phyloP scores from a whole-genome alignment of 2,113 vertebrate genomes.

The Nyctereutes procyonoides region DNA sequence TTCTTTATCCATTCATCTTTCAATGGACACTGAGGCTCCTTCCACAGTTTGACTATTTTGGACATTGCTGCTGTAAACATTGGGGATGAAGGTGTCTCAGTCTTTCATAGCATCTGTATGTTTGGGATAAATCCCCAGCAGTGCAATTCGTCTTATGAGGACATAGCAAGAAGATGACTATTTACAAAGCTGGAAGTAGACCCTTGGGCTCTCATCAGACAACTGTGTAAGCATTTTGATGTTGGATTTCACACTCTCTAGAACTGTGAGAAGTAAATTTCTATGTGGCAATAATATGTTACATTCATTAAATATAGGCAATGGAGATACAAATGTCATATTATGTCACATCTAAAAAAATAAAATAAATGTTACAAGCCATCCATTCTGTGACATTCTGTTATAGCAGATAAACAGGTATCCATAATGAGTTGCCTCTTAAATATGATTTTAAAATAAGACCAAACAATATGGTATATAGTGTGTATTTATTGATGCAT shows the following conservation, averaged over 20 bases:
- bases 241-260: not conserved
- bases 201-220: not conserved
- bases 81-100: too few relatives aligned
- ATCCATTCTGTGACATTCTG: not conserved
- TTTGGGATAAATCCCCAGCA: too few relatives aligned
- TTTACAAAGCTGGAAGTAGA: not conserved
- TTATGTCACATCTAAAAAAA: not conserved
- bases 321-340: not conserved
- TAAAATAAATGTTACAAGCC: not conserved
- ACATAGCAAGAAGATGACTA: not conserved
- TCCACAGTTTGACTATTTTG: too few relatives aligned
- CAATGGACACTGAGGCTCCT: too few relatives aligned
- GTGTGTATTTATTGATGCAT: not conserved
- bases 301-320: not conserved
- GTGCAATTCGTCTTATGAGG: not conserved
- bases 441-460: not conserved
- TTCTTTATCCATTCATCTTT: too few relatives aligned
- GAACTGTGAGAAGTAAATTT: not conserved
- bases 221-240: not conserved
- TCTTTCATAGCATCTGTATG: too few relatives aligned
- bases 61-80: too few relatives aligned
- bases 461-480: not conserved
- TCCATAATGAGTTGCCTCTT: not conserved
- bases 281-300: not conserved
- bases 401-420: not conserved